phyloP scores from a whole-genome alignment of 2,113 vertebrate species.

The Bubo scandiacus region DNA sequence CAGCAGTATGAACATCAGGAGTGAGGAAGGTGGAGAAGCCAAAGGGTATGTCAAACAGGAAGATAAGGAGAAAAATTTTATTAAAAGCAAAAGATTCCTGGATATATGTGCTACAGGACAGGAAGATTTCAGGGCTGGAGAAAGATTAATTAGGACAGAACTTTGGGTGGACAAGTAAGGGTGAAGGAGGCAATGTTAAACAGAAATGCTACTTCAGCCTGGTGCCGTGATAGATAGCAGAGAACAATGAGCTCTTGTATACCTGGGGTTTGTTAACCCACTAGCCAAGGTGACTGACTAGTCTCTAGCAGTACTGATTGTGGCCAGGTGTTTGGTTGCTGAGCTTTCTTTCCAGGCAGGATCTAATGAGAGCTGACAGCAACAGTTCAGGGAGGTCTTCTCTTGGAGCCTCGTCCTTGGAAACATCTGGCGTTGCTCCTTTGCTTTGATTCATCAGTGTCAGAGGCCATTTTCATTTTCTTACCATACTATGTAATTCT shows the following conservation, averaged over 20 bases:
- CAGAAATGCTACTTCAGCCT: neutral
- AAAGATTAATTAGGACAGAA: neutral
- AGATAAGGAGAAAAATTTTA: neutral
- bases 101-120: neutral
- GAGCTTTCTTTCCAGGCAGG: neutral
- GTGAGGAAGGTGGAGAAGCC: neutral
- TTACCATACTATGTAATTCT: neutral
- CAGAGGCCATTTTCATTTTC: neutral
- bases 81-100: neutral
- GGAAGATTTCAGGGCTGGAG: neutral
- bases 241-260: neutral
- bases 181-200: neutral
- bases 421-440: neutral
- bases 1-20: neutral
- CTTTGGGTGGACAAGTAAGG: neutral
- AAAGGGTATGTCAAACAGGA: neutral
- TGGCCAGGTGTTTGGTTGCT: neutral
- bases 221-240: accelerated
- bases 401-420: neutral
- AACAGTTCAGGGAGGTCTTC: neutral
- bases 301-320: neutral
- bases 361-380: neutral
- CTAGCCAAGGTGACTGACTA: neutral
- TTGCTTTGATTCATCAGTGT: neutral
- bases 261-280: neutral